Evolutionary conservation across 2,888 invertebrate genomes (phyloP).

Genomic region (Parnassius smintheus): DNA sequence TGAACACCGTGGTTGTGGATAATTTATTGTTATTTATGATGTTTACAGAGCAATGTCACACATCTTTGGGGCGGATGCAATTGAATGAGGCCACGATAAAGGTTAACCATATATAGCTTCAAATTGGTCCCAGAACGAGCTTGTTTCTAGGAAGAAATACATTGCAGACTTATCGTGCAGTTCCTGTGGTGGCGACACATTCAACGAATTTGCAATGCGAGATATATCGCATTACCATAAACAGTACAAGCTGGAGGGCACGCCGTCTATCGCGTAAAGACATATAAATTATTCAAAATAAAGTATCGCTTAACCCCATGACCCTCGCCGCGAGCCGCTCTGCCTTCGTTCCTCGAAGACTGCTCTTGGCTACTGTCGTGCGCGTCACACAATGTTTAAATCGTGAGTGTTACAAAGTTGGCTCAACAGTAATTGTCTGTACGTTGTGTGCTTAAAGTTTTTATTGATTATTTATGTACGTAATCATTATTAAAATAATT

Average conservation of each 20-base stretch:
- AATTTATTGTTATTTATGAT: conserved; percentile 28
- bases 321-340: conserved; percentile 52
- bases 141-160: conserved; percentile 51
- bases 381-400: conserved; percentile 28
- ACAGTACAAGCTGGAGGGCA: conserved; percentile 77
- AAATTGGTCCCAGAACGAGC: conserved; percentile 19
- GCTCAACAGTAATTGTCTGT: conserved; percentile 8
- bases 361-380: conserved; percentile 32
- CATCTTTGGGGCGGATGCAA: conserved; percentile 22
- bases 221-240: conserved; percentile 80
- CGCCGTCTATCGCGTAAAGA: conserved; percentile 77
- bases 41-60: conserved; percentile 24
- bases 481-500: no score
- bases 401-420: conserved; percentile 12
- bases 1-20: conserved; percentile 33
- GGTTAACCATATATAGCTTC: conserved; percentile 28
- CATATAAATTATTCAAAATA: conserved; percentile 82
- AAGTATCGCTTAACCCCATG: conserved; percentile 80
- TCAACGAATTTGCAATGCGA: conserved; percentile 80
- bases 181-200: conserved; percentile 71
- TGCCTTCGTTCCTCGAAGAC: conserved; percentile 32
- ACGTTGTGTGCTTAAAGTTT: not conserved
- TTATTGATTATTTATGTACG: not conserved
- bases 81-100: conserved; percentile 23
- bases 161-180: conserved; percentile 66